Conservation (phyloP, 2,888 invertebrate species). For the Slavum lentiscoides region DNA sequence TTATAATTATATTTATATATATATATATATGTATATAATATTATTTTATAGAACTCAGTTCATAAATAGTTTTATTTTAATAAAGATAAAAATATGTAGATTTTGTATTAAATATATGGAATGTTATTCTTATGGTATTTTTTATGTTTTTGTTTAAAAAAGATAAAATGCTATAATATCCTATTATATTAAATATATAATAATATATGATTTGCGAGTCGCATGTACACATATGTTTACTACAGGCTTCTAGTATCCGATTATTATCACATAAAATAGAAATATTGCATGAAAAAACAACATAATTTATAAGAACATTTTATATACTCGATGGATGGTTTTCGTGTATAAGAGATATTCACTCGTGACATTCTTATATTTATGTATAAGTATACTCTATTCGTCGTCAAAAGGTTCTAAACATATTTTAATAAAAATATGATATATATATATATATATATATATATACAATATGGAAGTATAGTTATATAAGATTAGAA, state of each 20-base stretch:
- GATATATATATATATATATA: too few species aligned
- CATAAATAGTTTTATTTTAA: neutral
- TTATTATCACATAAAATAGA: slow-evolving; percentile 21
- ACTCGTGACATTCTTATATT: neutral
- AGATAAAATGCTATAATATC: neutral
- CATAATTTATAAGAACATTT: neutral
- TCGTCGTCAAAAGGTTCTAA: neutral
- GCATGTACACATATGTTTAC: neutral
- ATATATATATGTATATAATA: too few species aligned
- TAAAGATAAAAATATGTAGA: slow-evolving; percentile 10
- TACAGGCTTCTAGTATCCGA: neutral
- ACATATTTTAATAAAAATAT: neutral
- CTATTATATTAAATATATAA: neutral
- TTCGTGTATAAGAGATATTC: neutral
- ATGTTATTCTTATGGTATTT: neutral
- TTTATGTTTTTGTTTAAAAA: slow-evolving; percentile 5
- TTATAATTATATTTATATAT: too few species aligned
- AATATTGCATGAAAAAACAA: slow-evolving; percentile 10
- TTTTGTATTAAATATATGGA: neutral
- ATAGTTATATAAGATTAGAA: too few species aligned
- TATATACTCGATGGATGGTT: slow-evolving; percentile 6
- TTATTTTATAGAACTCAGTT: too few species aligned
- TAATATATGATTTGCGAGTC: slow-evolving; percentile 5
- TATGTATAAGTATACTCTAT: too few species aligned
- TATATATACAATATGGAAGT: too few species aligned